These are phyloP conservation scores for Schizopygopsis pylzovi DNA, from an alignment of 2,797 vertebrate species.

Conservation along the genomic window DNA sequence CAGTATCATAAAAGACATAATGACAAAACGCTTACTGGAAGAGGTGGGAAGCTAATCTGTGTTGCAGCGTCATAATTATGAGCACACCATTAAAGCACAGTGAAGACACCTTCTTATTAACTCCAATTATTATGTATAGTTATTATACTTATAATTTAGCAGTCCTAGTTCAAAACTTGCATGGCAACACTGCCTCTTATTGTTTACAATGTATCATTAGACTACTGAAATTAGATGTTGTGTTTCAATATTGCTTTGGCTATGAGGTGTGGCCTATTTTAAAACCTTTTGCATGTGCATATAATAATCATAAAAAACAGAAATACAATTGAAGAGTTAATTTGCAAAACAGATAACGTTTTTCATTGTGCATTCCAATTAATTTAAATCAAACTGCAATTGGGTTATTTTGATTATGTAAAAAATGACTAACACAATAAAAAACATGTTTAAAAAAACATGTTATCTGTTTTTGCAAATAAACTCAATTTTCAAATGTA, in stretches of 20 bases:
- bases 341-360: no score
- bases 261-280: background rate
- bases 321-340: no score
- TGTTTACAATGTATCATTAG: slow-evolving; percentile 17
- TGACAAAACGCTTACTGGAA: background rate
- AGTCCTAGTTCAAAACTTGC: background rate
- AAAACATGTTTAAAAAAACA: no score
- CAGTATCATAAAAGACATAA: slow-evolving; percentile 25
- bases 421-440: no score
- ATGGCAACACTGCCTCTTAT: background rate
- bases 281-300: background rate
- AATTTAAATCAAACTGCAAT: no score
- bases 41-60: slow-evolving; percentile 16
- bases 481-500: background rate
- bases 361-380: no score
- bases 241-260: slow-evolving; percentile 18
- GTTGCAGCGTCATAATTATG: slow-evolving; percentile 33
- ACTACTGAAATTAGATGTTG: slow-evolving; percentile 7
- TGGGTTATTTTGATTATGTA: no score
- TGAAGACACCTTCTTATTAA: slow-evolving; percentile 45
- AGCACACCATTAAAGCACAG: slow-evolving; percentile 21
- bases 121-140: background rate
- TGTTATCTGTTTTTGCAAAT: no score
- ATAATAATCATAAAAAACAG: background rate
- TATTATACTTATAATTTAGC: slow-evolving; percentile 23